phyloP scores from a whole-genome alignment of 2,888 invertebrate species.

The Terebella lapidaria region DNA sequence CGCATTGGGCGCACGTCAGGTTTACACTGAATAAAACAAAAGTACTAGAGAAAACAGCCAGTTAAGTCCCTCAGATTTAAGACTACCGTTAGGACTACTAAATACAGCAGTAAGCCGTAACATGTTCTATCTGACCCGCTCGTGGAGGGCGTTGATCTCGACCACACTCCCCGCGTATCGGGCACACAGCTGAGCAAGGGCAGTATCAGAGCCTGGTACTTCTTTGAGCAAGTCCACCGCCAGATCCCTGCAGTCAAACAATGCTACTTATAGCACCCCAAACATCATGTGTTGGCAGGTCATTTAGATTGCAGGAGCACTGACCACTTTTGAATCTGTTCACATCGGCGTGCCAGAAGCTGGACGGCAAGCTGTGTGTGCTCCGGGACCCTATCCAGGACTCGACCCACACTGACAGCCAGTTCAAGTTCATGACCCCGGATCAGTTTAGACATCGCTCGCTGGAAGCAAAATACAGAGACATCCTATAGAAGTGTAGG shows the following conservation, averaged over 20 bases:
- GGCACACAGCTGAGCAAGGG: constrained; percentile 43
- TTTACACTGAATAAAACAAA: no score
- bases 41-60: no score
- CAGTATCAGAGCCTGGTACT: constrained; percentile 30
- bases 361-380: constrained; percentile 40
- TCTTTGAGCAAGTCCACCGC: constrained; percentile 44
- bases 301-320: no score
- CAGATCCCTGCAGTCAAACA: constrained; percentile 48
- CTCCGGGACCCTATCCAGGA: constrained; percentile 29
- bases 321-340: constrained; percentile 47
- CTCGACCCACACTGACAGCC: constrained; percentile 47
- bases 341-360: constrained; percentile 47
- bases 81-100: no score
- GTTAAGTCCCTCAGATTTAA: no score
- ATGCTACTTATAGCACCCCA: no score
- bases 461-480: constrained; percentile 30
- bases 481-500: not conserved
- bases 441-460: constrained; percentile 47
- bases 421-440: constrained; percentile 54
- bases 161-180: constrained; percentile 41
- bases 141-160: constrained; percentile 45
- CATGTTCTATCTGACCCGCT: no score
- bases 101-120: no score
- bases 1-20: no score
- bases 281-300: no score